phyloP scores from a whole-genome alignment of 35 echinoderm and acorn worm species.

The Ophiothrix spiculata region DNA sequence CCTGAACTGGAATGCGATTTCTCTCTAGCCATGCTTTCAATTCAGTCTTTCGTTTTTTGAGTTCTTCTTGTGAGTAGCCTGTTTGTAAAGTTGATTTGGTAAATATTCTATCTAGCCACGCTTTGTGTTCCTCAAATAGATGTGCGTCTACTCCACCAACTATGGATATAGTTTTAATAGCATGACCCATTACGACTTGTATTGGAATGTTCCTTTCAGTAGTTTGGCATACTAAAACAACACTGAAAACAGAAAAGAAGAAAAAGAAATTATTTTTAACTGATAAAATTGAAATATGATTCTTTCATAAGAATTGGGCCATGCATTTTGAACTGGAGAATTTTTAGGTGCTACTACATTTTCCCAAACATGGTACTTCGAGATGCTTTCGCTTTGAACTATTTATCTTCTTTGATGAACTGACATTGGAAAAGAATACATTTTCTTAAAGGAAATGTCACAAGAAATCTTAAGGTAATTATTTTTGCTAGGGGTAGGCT shows the following conservation, averaged over 20 bases:
- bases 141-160: conserved; percentile 7
- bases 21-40: conserved; percentile 71
- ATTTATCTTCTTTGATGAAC: no score
- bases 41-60: conserved; percentile 38
- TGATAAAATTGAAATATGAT: not conserved
- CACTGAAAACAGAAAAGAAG: conserved; percentile 32
- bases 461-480: no score
- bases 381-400: no score
- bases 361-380: no score
- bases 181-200: conserved; percentile 57
- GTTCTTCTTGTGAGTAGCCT: not conserved
- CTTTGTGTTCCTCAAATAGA: conserved; percentile 11
- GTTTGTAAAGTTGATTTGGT: not conserved
- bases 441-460: no score
- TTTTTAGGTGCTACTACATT: no score
- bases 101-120: conserved; percentile 38
- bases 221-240: conserved; percentile 27
- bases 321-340: not conserved
- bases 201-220: conserved; percentile 5
- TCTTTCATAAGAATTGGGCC: not conserved
- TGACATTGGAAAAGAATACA: no score
- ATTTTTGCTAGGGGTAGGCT: no score
- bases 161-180: conserved; percentile 37
- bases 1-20: conserved; percentile 59
- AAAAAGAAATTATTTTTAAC: not conserved